Base-by-base conservation (phyloP, 2,797 vertebrate species). In the Mionectes olivaceus region DNA sequence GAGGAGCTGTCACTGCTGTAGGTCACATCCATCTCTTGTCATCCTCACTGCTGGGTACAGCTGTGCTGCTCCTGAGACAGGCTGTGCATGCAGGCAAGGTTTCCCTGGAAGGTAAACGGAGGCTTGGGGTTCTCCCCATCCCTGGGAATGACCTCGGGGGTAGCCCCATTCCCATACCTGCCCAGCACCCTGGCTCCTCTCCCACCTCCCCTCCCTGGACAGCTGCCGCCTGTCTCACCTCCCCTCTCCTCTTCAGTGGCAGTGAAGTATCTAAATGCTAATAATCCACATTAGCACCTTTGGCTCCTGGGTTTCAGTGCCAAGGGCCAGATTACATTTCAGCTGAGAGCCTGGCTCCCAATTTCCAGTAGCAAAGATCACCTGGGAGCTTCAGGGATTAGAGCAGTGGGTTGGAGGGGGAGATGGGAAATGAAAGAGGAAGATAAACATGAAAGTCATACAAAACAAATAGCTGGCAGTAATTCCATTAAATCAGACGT, bases 381-480 rank as follows among this genome's bases (percentile, higher is more conserved):
- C 4, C 60, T 5, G 10, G 43, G 90, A 94, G 61, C 61, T 56
- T 81, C 4, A 1, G 89, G 41, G 65, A 73, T 76, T 46, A 73
- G 55, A 95, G 90, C 47, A 19, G 44, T 41, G 59, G 52, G 63
- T 17, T 78, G 61, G 83, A 91, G 53, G 81, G 87, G 65, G 22
- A 74, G 90, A 94, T 0, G 3, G 70, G 90, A 64, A 92, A 68
- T 56, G 71, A 83, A 87, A 92, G 90, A 68, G 61, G 82, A 95
- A 91, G 71, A 88, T 88, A 94, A 97, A 95, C 84, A 93, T 93
- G 52, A 92, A 94, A 95, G 79, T 95, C 61, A 53, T 44, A 75
- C 82, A 95, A 94, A 97, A 95, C 92, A 97, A 97, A 97, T 95
- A 95, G 82, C 96, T 87, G 87, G 87, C 69, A 75, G 95, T 57